Base-by-base conservation (phyloP, 2,113 vertebrate genomes). In the Menura novaehollandiae region DNA sequence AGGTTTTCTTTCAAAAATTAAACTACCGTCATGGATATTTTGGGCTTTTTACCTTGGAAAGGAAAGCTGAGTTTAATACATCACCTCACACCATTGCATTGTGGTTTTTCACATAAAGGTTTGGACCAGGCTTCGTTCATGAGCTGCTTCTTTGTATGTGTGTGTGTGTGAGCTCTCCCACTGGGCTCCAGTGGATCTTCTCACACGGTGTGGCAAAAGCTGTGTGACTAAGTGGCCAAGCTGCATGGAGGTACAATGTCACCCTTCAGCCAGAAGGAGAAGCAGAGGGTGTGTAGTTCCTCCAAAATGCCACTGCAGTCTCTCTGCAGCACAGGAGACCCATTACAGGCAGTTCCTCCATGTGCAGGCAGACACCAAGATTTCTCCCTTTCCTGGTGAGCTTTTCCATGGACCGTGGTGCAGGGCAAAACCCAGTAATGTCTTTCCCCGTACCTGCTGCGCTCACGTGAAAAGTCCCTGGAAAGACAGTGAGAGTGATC, bases 151-250 rank as follows among this genome's bases (percentile, higher is more conserved):
- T 51, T 75, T 35, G 11, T n/a, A n/a, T 41, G 15, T 22, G 21
- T 39, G 24, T 67, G 9, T 46, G 19, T 35, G 0, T 1, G 37
- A 51, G 27, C 5, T 63, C 33, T 63, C 43, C 24, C 2, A 2
- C 43, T 76, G 69, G 41, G 58, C 13, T 37, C 53, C 55, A n/a
- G 47, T 43, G 47, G 27, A 10, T 52, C 80, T 85, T 67, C 18
- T 55, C 7, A 28, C 2, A 15, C 15, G 41, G 15, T 67, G 47
- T n/a, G 53, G n/a, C 30, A 37, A 37, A 56, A 53, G 47, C 32
- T 44, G 32, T 23, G 27, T 4, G 16, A 20, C 43, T 35, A n/a
- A 56, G 28, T 16, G 43, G 7, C 23, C 43, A 51, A 71, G 56
- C 21, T 76, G 44, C 20, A 64, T 27, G 6, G n/a, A 4, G 3